These are phyloP conservation scores for Acestrorhynchus altus DNA, from an alignment of 2,797 vertebrate genomes.

Conservation along the genomic window DNA sequence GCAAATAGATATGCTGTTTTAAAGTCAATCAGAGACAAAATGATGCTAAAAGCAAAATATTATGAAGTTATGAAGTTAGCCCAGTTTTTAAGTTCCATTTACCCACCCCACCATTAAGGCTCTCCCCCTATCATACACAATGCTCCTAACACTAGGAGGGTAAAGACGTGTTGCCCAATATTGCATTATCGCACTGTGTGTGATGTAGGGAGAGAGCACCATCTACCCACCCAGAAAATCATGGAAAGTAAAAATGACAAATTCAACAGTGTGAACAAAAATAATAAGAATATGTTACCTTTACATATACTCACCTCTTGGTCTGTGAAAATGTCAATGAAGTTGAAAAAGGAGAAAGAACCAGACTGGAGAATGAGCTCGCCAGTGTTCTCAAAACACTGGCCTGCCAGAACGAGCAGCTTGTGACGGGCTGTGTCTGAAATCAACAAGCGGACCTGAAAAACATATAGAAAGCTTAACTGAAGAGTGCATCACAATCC, in stretches of 20 bases:
- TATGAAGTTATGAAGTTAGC: no score
- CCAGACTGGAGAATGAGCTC: slow-evolving; percentile 98
- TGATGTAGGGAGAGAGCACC: no score
- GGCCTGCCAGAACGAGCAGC: slow-evolving; percentile 91
- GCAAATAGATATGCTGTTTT: neutral
- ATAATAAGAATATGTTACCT: neutral
- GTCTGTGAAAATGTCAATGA: slow-evolving; percentile 98
- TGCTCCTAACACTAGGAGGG: no score
- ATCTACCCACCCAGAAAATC: no score
- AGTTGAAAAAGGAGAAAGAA: slow-evolving; percentile 94
- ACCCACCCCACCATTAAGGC: no score
- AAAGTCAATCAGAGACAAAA: neutral
- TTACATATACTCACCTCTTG: slow-evolving; percentile 85
- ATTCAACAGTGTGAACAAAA: no score
- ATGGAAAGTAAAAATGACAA: no score
- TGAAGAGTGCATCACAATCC: neutral
- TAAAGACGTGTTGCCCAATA: no score
- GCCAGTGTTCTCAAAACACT: slow-evolving; percentile 94
- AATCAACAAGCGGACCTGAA: slow-evolving; percentile 93
- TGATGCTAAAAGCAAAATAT: no score
- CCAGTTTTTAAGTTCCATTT: no score
- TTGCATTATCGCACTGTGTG: no score
- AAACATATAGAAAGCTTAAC: neutral
- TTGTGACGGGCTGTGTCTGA: slow-evolving; percentile 94
- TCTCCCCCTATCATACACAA: no score